Evolutionary conservation across 2,888 invertebrate genomes (phyloP).

Genomic region (Heteromurus nitidus): DNA sequence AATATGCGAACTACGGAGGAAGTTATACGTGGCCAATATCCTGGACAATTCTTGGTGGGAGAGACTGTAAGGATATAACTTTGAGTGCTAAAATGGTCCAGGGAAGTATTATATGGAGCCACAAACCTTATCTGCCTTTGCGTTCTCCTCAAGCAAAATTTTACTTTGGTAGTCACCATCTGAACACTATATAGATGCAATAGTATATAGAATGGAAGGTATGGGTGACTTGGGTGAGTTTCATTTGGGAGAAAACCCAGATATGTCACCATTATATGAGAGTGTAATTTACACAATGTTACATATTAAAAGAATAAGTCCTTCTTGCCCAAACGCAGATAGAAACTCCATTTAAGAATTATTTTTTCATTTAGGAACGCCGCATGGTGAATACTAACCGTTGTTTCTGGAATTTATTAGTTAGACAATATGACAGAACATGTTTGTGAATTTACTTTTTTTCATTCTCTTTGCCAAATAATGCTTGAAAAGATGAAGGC

Average conservation of each 20-base stretch:
- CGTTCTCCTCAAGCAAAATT: not conserved
- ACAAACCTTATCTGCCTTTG: not conserved
- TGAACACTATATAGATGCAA: too few species aligned
- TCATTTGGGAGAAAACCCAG: not conserved
- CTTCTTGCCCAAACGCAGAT: not conserved
- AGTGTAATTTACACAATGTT: not conserved
- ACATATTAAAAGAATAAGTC: not conserved
- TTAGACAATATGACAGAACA: not conserved
- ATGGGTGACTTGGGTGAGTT: not conserved
- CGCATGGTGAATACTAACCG: not conserved
- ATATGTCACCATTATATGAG: constrained; percentile 1
- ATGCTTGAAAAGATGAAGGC: too few species aligned
- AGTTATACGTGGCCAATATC: too few species aligned
- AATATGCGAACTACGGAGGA: too few species aligned
- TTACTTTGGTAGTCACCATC: too few species aligned
- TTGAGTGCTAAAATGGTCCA: not conserved
- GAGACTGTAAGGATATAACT: not conserved
- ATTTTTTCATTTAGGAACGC: not conserved
- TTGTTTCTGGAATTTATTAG: constrained; percentile 1
- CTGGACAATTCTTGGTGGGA: too few species aligned
- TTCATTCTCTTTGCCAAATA: not conserved
- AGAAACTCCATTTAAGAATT: not conserved
- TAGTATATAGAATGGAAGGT: not conserved
- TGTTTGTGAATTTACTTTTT: not conserved
- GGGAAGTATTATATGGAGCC: not conserved